Conservation (phyloP, 23 tunicate genomes). For the Diplosoma virens region DNA sequence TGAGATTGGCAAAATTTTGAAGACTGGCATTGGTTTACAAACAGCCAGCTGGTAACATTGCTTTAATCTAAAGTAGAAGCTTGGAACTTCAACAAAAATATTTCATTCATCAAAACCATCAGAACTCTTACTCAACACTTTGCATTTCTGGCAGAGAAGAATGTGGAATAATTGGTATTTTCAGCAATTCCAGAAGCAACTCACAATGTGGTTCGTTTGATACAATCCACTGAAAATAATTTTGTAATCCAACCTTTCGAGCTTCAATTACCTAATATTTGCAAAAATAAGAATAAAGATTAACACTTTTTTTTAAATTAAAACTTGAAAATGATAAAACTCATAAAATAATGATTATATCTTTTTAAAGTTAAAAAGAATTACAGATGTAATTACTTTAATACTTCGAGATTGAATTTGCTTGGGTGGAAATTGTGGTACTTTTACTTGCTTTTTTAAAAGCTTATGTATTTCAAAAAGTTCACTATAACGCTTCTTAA, state of each 20-base stretch:
- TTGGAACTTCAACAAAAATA: too few relatives aligned
- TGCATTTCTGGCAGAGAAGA: background rate
- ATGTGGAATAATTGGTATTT: slow-evolving; percentile 17
- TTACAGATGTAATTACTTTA: slow-evolving; percentile 45
- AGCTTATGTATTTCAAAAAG: slow-evolving; percentile 31
- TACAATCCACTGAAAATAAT: slow-evolving; percentile 22
- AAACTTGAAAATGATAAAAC: too few relatives aligned
- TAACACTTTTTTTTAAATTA: too few relatives aligned
- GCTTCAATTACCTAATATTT: slow-evolving; percentile 27
- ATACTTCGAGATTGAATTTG: slow-evolving; percentile 21
- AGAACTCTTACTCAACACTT: slow-evolving; percentile 24
- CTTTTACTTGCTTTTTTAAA: slow-evolving; percentile 43
- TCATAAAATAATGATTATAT: too few relatives aligned
- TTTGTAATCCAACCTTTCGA: slow-evolving; percentile 24
- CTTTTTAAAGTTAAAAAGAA: too few relatives aligned
- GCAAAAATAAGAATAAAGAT: background rate
- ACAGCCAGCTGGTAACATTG: too few relatives aligned
- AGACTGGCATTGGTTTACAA: too few relatives aligned
- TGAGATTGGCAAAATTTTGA: too few relatives aligned
- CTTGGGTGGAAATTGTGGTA: slow-evolving; percentile 65
- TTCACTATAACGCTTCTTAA: slow-evolving; percentile 57
- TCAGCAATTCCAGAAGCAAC: slow-evolving; percentile 2
- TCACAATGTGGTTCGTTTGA: slow-evolving; percentile 13
- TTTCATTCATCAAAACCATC: too few relatives aligned
- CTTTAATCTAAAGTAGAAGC: too few relatives aligned